Evolutionary conservation across 2,113 vertebrate genomes (phyloP).

Genomic region (Burhinus oedicnemus): DNA sequence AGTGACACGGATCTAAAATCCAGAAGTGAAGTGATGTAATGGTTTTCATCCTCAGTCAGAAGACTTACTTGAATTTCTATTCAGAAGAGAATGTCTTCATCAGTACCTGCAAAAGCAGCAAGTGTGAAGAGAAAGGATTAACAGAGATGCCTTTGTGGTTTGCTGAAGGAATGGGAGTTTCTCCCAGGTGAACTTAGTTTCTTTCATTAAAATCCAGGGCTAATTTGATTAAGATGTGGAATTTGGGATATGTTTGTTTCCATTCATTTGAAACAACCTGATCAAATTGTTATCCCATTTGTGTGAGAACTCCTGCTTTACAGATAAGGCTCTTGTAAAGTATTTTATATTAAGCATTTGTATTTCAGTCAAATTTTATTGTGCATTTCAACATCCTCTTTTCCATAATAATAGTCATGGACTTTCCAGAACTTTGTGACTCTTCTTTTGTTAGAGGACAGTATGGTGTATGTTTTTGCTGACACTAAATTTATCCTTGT

Average conservation of each 20-base stretch:
- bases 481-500: background rate
- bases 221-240: background rate
- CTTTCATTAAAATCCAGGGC: background rate
- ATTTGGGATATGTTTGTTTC: background rate
- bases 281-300: background rate
- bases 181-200: background rate
- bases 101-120: background rate
- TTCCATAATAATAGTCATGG: background rate
- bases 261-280: background rate
- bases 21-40: background rate
- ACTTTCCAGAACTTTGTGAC: background rate
- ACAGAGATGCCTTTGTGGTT: background rate
- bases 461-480: background rate
- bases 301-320: background rate
- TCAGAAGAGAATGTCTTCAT: background rate
- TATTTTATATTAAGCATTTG: background rate
- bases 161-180: background rate
- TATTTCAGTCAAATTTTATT: background rate
- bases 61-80: background rate
- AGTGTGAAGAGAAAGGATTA: background rate
- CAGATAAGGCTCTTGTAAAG: background rate
- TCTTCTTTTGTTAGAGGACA: background rate
- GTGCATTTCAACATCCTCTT: background rate
- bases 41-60: background rate
- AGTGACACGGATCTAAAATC: background rate